Evolutionary conservation across 1,140 invertebrate genomes (phyloP).

Genomic region (Cepaea nemoralis): DNA sequence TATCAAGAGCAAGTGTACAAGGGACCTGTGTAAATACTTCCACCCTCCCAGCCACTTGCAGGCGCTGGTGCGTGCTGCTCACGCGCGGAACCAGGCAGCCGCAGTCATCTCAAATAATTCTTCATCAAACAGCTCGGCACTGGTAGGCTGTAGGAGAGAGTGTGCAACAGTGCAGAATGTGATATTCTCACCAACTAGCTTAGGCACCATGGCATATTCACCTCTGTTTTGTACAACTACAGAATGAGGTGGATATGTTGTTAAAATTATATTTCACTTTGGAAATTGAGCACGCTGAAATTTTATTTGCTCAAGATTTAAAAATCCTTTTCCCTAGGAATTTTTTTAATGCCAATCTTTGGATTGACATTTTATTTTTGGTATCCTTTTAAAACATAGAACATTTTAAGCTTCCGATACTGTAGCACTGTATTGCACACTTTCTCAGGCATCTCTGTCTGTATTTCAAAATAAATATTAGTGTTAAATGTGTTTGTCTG

Average conservation of each 20-base stretch:
- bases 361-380: too few relatives aligned
- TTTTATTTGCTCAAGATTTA: too few relatives aligned
- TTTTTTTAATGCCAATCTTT: too few relatives aligned
- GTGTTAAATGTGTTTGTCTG: constrained; percentile 6
- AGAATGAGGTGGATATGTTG: not conserved
- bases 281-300: too few relatives aligned
- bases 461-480: constrained; percentile 5
- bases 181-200: not conserved
- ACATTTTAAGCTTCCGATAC: not conserved
- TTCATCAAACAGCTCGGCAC: constrained; percentile 45
- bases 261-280: not conserved
- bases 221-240: not conserved
- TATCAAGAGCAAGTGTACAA: constrained; percentile 92
- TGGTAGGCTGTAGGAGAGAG: constrained; percentile 78
- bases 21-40: constrained; percentile 88
- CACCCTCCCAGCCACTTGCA: constrained; percentile 88
- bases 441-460: constrained; percentile 38
- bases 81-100: constrained; percentile 81
- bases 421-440: constrained; percentile 43
- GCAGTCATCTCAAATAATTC: constrained; percentile 57
- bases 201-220: not conserved
- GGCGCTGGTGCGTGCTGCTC: constrained; percentile 97
- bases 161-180: constrained; percentile 6
- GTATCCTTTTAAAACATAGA: too few relatives aligned
- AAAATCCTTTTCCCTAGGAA: too few relatives aligned